These are phyloP conservation scores for Ciona savignyi DNA, from an alignment of 23 tunicate species.

Conservation along the genomic window DNA sequence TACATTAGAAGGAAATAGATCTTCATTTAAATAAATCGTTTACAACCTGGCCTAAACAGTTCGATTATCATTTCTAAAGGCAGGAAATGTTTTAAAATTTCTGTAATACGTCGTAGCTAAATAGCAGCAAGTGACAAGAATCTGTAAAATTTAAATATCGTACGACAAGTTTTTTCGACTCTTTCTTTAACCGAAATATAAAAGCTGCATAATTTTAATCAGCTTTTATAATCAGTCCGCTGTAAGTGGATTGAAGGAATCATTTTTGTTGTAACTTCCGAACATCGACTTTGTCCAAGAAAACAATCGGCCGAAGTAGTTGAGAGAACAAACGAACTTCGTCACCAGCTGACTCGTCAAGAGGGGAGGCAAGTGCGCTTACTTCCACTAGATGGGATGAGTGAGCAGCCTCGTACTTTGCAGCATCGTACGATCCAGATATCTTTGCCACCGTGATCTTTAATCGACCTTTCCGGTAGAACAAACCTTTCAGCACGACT, in stretches of 20 bases:
- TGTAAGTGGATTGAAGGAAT: too few species aligned
- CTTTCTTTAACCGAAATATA: too few species aligned
- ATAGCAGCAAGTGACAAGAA: too few species aligned
- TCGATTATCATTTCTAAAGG: too few species aligned
- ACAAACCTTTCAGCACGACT: slow-evolving; percentile 49
- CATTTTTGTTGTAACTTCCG: slow-evolving; percentile 3
- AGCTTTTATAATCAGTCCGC: too few species aligned
- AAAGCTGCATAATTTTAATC: too few species aligned
- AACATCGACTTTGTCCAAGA: slow-evolving; percentile 47
- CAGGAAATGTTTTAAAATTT: too few species aligned
- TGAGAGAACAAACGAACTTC: slow-evolving; percentile 66
- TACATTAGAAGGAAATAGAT: too few species aligned
- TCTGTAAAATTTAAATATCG: too few species aligned
- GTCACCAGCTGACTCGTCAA: slow-evolving; percentile 67
- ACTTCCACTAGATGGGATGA: slow-evolving; percentile 64
- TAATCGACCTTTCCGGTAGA: slow-evolving; percentile 83
- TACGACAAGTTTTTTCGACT: not conserved
- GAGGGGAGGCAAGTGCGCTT: slow-evolving; percentile 46
- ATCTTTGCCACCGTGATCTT: slow-evolving; percentile 75
- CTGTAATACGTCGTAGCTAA: too few species aligned
- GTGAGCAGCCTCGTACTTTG: slow-evolving; percentile 26
- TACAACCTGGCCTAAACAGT: too few species aligned
- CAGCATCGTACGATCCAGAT: slow-evolving; percentile 15
- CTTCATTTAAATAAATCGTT: too few species aligned
- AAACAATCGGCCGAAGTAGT: slow-evolving; percentile 43